These are phyloP conservation scores for Montipora sp. DNA, from an alignment of 64 coral and sea anemone species.

Conservation along the genomic window DNA sequence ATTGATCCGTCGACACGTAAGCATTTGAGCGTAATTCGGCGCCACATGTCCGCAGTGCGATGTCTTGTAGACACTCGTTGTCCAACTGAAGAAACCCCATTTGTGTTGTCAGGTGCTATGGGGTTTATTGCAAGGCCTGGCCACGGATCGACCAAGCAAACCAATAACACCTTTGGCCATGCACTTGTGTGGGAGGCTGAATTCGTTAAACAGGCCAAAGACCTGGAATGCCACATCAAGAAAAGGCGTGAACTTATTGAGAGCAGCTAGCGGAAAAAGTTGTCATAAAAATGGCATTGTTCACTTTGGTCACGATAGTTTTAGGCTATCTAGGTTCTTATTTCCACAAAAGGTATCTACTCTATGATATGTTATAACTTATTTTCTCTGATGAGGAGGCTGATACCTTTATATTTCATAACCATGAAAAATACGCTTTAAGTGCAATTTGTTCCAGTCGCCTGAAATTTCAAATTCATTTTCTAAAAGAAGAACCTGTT, in stretches of 20 bases:
- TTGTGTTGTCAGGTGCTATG: slow-evolving; percentile 87
- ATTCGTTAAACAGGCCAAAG: slow-evolving; percentile 61
- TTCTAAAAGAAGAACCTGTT: too few relatives aligned
- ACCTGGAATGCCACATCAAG: slow-evolving; percentile 25
- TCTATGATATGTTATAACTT: too few relatives aligned
- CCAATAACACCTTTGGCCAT: slow-evolving; percentile 68
- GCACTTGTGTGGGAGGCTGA: slow-evolving; percentile 87
- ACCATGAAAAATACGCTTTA: too few relatives aligned
- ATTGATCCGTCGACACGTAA: slow-evolving; percentile 69
- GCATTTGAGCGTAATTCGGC: slow-evolving; percentile 67
- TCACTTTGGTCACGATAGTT: background rate
- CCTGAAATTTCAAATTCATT: too few relatives aligned
- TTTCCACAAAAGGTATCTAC: too few relatives aligned
- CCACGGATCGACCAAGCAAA: slow-evolving; percentile 38
- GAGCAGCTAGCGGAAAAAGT: background rate
- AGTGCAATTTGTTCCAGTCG: too few relatives aligned
- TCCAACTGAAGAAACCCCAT: slow-evolving; percentile 43
- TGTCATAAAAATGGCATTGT: background rate
- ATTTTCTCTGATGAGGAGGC: too few relatives aligned
- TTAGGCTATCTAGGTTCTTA: too few relatives aligned
- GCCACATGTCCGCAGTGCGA: slow-evolving; percentile 88
- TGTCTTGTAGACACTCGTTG: slow-evolving; percentile 60
- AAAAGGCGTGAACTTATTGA: slow-evolving; percentile 17
- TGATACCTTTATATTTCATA: too few relatives aligned
- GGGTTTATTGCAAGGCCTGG: slow-evolving; percentile 81